A percentile compares a stretch with the other conserved stretches of the same genome.
Evolutionary conservation across 1,140 invertebrate species (phyloP).

Genomic region (Camponotus floridanus): DNA sequence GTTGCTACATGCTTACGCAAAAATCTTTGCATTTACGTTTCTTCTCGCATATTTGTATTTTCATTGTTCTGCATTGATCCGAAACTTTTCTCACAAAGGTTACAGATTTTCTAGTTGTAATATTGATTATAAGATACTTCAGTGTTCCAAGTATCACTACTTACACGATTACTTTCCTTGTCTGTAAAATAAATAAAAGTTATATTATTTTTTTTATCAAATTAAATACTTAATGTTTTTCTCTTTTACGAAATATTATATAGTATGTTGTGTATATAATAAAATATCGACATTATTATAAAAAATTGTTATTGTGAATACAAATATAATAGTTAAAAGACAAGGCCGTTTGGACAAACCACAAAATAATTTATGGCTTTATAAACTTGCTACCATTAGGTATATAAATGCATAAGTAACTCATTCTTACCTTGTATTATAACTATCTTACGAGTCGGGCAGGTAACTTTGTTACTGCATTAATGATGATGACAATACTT

Average conservation of each 20-base stretch:
- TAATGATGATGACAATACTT: slow-evolving; percentile 27
- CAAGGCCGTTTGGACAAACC: not conserved
- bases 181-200: not conserved
- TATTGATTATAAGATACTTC: not conserved
- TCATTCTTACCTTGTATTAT: slow-evolving; percentile 18
- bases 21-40: not conserved
- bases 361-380: not conserved
- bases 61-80: not conserved
- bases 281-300: not conserved
- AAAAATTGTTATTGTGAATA: not conserved
- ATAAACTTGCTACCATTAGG: not conserved
- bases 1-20: not conserved
- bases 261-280: not conserved
- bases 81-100: not conserved
- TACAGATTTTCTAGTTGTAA: not conserved
- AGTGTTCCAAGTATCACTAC: not conserved
- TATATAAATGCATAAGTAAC: slow-evolving; percentile 21
- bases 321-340: not conserved
- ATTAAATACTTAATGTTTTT: not conserved
- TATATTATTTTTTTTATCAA: too few species aligned
- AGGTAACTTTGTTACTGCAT: slow-evolving; percentile 19
- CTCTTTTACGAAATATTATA: not conserved
- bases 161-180: not conserved
- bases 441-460: not conserved
- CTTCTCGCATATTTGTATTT: not conserved